Evolutionary conservation across 1,140 invertebrate species (phyloP), one percentile per base, ranked within the genome.

Genomic region (Druon quercuslanigerum): DNA sequence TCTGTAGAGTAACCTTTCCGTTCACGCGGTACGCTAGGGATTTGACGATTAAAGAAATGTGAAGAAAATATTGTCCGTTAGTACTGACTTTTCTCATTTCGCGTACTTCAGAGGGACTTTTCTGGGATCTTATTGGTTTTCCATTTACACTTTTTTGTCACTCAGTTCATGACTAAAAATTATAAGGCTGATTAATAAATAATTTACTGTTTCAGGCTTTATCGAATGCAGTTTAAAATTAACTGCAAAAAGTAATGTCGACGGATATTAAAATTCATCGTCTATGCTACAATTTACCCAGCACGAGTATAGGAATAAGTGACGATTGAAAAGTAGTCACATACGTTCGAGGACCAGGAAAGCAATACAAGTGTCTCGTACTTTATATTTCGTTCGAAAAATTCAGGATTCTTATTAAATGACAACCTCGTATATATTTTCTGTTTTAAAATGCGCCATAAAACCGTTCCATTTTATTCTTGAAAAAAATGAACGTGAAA

Each of bases 311-410:
- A 60, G 20, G 25, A 13, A 25, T 33, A 33, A 66, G 20, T 14
- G 40, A 66, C 20, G 57, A 66, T 66, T 13, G 40, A 66, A 60
- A 33, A 66, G 25, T 7, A 66, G n/a, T 66, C 60, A 33, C n/a
- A 25, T 46, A 66, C 25, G 25, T 66, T 66, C 60, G 57, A 73
- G 52, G 71, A 79, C 78, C 60, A 76, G 75, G 78, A 79, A 75
- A 78, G 76, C n/a, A 74, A 78, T 72, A 73, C 60, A 66, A 75
- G 78, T 66, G 66, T 76, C 51, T 75, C 56, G 57, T 76, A 77
- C 56, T 80, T 73, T 70, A 77, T 74, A 74, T 77, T 71, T 78
- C 77, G 60, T 81, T 76, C 54, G 19, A 78, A 66, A 51, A 40
- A n/a, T 46, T 76, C 60, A 25, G 74, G 60, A 66, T 16, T 66